Percentiles rank a stretch among this genome's conserved stretches.
phyloP scores from a whole-genome alignment of 1,140 invertebrate genomes.

The Sinonovacula constricta region DNA sequence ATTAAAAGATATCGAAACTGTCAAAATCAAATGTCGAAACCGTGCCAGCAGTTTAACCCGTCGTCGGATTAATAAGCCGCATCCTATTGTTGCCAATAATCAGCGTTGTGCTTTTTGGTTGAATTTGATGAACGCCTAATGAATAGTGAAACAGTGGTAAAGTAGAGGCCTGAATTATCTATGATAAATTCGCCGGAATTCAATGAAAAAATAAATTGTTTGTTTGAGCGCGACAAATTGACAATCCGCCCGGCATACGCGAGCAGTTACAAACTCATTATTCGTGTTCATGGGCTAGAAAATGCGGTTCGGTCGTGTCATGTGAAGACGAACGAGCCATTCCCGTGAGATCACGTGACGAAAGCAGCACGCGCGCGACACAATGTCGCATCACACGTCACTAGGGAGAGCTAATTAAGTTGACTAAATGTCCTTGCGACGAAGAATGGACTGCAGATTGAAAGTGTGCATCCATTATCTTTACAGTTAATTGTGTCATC shows the following conservation, averaged over 20 bases:
- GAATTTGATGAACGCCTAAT: constrained; percentile 20
- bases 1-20: constrained; percentile 23
- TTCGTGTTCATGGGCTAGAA: constrained; percentile 40
- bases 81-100: constrained; percentile 26
- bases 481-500: neutral
- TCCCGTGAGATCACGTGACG: constrained; percentile 48
- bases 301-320: constrained; percentile 47
- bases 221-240: constrained; percentile 50
- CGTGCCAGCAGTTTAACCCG: constrained; percentile 35
- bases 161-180: constrained; percentile 22
- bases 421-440: constrained; percentile 27
- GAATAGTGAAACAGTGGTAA: constrained; percentile 13
- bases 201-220: constrained; percentile 55
- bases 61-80: constrained; percentile 47
- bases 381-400: constrained; percentile 19
- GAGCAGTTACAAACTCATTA: constrained; percentile 44
- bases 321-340: constrained; percentile 48
- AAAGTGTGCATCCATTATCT: constrained; percentile 34
- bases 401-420: constrained; percentile 28
- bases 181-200: constrained; percentile 49
- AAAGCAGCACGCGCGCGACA: constrained; percentile 36
- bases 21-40: constrained; percentile 32
- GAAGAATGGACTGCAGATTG: constrained; percentile 43
- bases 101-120: constrained; percentile 26
- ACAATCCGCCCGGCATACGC: constrained; percentile 42